phyloP scores from a whole-genome alignment of 1,140 invertebrate species.

The Diuraphis noxia region DNA sequence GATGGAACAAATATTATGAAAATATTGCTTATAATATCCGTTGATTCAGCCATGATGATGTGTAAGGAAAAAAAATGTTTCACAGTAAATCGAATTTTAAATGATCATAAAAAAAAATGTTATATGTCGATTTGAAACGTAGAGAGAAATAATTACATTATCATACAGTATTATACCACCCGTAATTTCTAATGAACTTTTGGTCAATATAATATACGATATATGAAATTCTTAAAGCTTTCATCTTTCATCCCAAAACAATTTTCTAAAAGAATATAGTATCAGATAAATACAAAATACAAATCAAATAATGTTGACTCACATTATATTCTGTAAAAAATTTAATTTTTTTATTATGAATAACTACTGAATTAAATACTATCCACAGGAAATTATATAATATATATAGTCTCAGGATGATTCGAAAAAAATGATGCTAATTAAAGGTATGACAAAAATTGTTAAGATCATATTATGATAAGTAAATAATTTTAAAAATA shows the following conservation, averaged over 20 bases:
- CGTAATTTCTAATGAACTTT: not conserved
- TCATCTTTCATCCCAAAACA: not conserved
- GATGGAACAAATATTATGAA: not conserved
- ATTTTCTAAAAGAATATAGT: not conserved
- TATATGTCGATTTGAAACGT: not conserved
- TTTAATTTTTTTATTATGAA: not conserved
- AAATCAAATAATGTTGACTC: not conserved
- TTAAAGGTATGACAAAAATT: no score
- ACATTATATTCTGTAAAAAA: not conserved
- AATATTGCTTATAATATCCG: not conserved
- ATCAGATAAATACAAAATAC: not conserved
- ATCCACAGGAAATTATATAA: not conserved
- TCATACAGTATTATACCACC: not conserved
- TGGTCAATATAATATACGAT: not conserved
- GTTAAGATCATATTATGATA: no score
- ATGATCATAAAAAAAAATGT: not conserved
- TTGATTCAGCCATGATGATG: not conserved
- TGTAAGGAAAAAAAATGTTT: not conserved
- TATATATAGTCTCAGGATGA: no score
- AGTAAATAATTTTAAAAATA: no score
- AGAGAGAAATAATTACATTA: not conserved
- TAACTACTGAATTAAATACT: not conserved
- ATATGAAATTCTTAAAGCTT: not conserved
- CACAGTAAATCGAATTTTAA: not conserved
- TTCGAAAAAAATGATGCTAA: no score